phyloP scores from a whole-genome alignment of 2,113 vertebrate species.

The Cyphomyrus plagiostoma region DNA sequence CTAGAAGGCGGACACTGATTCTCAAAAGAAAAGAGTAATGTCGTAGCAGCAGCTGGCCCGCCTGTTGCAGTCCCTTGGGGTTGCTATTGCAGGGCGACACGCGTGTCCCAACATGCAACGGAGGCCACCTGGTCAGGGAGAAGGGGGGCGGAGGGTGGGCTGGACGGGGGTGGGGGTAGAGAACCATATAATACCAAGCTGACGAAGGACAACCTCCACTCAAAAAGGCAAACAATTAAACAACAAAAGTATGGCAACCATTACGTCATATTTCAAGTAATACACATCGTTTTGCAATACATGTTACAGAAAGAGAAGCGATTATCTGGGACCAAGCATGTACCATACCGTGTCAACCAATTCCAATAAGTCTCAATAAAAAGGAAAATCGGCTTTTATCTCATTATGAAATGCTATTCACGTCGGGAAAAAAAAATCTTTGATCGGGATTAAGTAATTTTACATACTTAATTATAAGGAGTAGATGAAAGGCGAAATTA shows the following conservation, averaged over 20 bases:
- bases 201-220: background rate
- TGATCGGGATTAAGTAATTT: background rate
- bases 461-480: background rate
- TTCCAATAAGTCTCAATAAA: background rate
- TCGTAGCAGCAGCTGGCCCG: background rate
- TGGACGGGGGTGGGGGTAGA: background rate
- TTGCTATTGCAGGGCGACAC: background rate
- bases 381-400: background rate
- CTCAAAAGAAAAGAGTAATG: background rate
- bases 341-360: background rate
- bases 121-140: constrained; percentile 8
- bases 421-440: background rate
- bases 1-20: background rate
- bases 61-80: background rate
- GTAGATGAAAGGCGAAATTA: background rate
- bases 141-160: background rate
- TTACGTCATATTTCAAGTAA: background rate
- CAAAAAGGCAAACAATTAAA: background rate
- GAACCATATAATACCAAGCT: background rate
- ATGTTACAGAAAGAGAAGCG: background rate
- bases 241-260: background rate
- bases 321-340: background rate
- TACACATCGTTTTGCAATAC: background rate
- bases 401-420: background rate
- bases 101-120: background rate